These are phyloP conservation scores for Monodelphis domestica DNA, from an alignment of 2,797 vertebrate species.

Conservation along the genomic window DNA sequence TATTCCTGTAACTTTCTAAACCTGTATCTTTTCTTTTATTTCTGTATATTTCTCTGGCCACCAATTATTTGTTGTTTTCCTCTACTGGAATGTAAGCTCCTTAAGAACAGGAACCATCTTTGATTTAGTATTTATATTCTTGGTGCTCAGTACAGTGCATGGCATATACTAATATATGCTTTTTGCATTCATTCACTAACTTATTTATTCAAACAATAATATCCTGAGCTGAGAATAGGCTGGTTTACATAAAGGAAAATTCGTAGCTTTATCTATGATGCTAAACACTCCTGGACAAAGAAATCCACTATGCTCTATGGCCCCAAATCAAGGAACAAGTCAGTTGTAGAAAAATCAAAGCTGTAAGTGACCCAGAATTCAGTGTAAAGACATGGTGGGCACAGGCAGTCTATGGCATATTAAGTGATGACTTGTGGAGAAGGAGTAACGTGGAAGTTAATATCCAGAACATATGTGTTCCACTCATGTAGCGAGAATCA, in stretches of 20 bases:
- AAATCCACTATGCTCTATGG: not conserved
- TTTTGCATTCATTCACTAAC: not conserved
- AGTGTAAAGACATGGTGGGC: not conserved
- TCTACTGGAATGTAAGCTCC: not conserved
- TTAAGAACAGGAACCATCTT: not conserved
- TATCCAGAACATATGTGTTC: not conserved
- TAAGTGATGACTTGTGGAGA: not conserved
- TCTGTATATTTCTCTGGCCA: not conserved
- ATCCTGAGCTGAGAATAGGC: not conserved
- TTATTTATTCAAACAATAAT: not conserved
- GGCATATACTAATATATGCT: not conserved
- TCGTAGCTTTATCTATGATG: not conserved
- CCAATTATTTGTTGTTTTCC: not conserved
- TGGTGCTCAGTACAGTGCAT: not conserved
- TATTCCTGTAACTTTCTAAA: not conserved
- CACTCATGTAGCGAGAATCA: not conserved
- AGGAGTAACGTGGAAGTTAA: not conserved
- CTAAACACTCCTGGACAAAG: not conserved
- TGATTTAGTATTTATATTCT: not conserved
- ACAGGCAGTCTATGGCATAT: not conserved
- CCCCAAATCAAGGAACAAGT: not conserved
- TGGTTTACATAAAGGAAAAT: not conserved
- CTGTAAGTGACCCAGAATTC: not conserved
- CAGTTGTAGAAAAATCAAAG: not conserved
- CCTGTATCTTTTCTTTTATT: not conserved